Conservation (phyloP, 2,888 invertebrate genomes). For the Drosophila quinaria region DNA sequence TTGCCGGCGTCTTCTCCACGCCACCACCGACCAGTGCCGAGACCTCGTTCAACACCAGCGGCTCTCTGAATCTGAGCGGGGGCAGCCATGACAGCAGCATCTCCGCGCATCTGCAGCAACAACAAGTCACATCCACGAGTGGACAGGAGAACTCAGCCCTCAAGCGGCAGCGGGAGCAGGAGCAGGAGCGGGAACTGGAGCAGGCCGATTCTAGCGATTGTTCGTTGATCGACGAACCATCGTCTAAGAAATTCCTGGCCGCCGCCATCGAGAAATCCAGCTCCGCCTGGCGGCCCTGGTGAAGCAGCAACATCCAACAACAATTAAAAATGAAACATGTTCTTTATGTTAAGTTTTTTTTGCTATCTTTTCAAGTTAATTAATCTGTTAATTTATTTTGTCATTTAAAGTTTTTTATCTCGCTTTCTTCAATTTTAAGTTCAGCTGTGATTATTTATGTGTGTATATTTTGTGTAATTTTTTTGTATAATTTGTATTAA, state of each 20-base stretch:
- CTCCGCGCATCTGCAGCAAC: constrained; percentile 82
- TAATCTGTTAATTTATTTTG: constrained; percentile 60
- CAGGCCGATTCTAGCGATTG: constrained; percentile 78
- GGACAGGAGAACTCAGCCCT: constrained; percentile 46
- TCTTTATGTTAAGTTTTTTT: constrained; percentile 69
- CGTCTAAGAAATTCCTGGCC: constrained; percentile 73
- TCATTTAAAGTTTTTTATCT: constrained; percentile 35
- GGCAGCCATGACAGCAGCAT: constrained; percentile 86
- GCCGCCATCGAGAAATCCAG: constrained; percentile 84
- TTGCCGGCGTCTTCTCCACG: constrained; percentile 85
- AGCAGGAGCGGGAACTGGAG: constrained; percentile 35
- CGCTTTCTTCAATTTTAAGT: constrained; percentile 74
- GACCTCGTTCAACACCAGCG: constrained; percentile 85
- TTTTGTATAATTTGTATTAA: constrained; percentile 60
- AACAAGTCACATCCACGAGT: constrained; percentile 82
- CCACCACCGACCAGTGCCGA: constrained; percentile 89
- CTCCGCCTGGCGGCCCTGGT: constrained; percentile 88
- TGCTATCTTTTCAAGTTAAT: constrained; percentile 18
- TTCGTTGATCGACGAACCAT: constrained; percentile 73
- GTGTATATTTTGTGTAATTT: constrained; percentile 68
- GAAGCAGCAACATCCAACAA: constrained; percentile 21
- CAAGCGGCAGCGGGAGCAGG: constrained; percentile 59
- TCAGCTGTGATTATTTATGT: constrained; percentile 77
- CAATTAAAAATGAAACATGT: neutral
- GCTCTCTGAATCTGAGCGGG: constrained; percentile 68